These are phyloP conservation scores for Salarias fasciatus DNA, from an alignment of 2,797 vertebrate species.

Conservation along the genomic window DNA sequence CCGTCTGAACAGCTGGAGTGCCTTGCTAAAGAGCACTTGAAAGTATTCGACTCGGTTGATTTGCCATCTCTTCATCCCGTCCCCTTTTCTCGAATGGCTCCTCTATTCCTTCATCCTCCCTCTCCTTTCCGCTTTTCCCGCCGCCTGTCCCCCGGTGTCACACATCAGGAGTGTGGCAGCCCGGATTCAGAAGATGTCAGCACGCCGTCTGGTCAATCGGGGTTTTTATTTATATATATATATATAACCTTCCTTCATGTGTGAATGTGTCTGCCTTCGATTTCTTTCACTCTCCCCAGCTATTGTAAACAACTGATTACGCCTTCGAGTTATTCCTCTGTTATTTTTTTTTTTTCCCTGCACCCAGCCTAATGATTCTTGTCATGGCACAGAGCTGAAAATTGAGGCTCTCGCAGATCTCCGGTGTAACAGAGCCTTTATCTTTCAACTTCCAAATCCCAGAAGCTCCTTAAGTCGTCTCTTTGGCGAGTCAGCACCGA, in stretches of 20 bases:
- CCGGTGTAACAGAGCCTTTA: slow-evolving; percentile 49
- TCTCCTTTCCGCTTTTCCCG: slow-evolving; percentile 28
- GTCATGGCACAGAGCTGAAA: slow-evolving; percentile 23
- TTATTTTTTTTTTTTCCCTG: slow-evolving; percentile 12
- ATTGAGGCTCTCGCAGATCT: slow-evolving; percentile 40
- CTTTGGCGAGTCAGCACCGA: slow-evolving; percentile 59
- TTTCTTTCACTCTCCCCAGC: slow-evolving; percentile 1
- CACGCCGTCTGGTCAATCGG: slow-evolving; percentile 46
- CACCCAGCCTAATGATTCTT: slow-evolving; percentile 41
- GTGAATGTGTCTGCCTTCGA: slow-evolving; percentile 14
- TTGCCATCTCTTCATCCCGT: not conserved
- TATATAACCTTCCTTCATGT: slow-evolving; percentile 27
- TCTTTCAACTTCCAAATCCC: slow-evolving; percentile 67
- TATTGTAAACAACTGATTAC: slow-evolving; percentile 60
- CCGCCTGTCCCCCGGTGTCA: slow-evolving; percentile 55
- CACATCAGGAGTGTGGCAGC: slow-evolving; percentile 53
- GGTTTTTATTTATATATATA: slow-evolving; percentile 23
- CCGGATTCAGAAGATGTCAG: slow-evolving; percentile 53
- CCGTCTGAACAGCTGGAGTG: slow-evolving; percentile 5
- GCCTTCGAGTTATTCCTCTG: slow-evolving; percentile 51
- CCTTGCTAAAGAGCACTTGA: slow-evolving; percentile 45
- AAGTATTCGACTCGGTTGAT: slow-evolving; percentile 3
- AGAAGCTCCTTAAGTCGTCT: slow-evolving; percentile 61
- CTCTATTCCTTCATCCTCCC: slow-evolving; percentile 6
- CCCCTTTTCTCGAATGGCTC: not conserved